Conservation (phyloP, 1,140 invertebrate species). For the Drosophila pandora region DNA sequence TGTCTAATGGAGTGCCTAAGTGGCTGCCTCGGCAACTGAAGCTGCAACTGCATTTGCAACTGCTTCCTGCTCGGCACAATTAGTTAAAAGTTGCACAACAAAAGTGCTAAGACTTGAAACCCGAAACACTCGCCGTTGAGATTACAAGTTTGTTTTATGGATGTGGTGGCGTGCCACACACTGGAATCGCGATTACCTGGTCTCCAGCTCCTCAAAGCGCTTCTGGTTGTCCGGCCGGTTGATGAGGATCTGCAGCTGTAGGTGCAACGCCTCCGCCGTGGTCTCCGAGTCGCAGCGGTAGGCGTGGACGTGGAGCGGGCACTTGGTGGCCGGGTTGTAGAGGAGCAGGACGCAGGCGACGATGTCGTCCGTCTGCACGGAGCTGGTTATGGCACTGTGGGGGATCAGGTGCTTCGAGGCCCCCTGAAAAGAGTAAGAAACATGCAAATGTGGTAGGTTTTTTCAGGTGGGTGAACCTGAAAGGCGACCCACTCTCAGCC, state of each 20-base stretch:
- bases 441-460: background rate
- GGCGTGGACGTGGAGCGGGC: slow-evolving; percentile 95
- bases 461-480: background rate
- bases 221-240: slow-evolving; percentile 94
- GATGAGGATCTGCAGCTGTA: slow-evolving; percentile 92
- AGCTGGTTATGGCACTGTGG: slow-evolving; percentile 95
- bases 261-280: slow-evolving; percentile 93
- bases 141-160: too few relatives aligned
- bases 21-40: slow-evolving; percentile 37
- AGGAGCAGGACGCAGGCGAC: slow-evolving; percentile 95
- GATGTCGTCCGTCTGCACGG: slow-evolving; percentile 93
- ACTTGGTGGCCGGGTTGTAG: slow-evolving; percentile 95
- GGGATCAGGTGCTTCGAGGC: slow-evolving; percentile 97
- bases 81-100: slow-evolving; percentile 43
- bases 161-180: too few relatives aligned
- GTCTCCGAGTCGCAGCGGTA: slow-evolving; percentile 97
- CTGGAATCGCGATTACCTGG: slow-evolving; percentile 68
- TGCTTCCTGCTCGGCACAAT: slow-evolving; percentile 40
- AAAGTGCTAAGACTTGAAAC: slow-evolving; percentile 1
- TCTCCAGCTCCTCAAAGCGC: slow-evolving; percentile 92
- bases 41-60: slow-evolving; percentile 15
- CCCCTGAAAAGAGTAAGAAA: slow-evolving; percentile 78
- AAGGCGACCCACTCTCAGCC: background rate
- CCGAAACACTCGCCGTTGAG: slow-evolving; percentile 2
- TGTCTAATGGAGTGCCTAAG: slow-evolving; percentile 56